Evolutionary conservation across 23 tunicate species (phyloP).

Genomic region (Botrylloides violaceus): DNA sequence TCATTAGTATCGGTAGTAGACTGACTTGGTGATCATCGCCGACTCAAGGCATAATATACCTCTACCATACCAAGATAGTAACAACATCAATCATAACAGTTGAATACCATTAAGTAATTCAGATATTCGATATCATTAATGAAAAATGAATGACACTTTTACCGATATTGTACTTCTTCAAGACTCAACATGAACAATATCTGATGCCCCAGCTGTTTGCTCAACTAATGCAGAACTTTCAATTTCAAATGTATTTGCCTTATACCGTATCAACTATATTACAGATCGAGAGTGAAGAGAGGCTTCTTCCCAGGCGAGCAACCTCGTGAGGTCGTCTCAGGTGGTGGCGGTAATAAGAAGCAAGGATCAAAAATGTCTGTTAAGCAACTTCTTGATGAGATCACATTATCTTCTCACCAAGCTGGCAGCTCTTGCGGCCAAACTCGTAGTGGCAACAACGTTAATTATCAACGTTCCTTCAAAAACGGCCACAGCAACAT

Average conservation of each 20-base stretch:
- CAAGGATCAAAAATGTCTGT: slow-evolving; percentile 9
- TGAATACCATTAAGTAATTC: too few relatives aligned
- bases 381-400: slow-evolving; percentile 13
- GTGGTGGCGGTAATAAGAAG: not conserved
- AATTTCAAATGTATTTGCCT: too few relatives aligned
- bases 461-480: slow-evolving; percentile 1
- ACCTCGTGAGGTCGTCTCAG: not conserved
- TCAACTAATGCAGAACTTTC: too few relatives aligned
- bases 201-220: too few relatives aligned
- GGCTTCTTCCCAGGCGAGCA: slow-evolving; percentile 25
- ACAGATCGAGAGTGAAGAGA: slow-evolving; percentile 29
- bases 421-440: not conserved
- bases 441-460: not conserved
- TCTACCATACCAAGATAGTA: too few relatives aligned
- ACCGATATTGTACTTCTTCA: too few relatives aligned
- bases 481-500: not conserved
- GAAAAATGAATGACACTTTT: too few relatives aligned
- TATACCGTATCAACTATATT: not conserved
- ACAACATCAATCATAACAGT: too few relatives aligned
- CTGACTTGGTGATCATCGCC: too few relatives aligned
- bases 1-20: not conserved
- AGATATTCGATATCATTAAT: too few relatives aligned
- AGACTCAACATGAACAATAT: too few relatives aligned
- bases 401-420: slow-evolving; percentile 3
- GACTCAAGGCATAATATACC: too few relatives aligned